Evolutionary conservation across 2,888 invertebrate genomes (phyloP), one percentile per base, ranked within the genome.

Genomic region (Aplocera efformata): DNA sequence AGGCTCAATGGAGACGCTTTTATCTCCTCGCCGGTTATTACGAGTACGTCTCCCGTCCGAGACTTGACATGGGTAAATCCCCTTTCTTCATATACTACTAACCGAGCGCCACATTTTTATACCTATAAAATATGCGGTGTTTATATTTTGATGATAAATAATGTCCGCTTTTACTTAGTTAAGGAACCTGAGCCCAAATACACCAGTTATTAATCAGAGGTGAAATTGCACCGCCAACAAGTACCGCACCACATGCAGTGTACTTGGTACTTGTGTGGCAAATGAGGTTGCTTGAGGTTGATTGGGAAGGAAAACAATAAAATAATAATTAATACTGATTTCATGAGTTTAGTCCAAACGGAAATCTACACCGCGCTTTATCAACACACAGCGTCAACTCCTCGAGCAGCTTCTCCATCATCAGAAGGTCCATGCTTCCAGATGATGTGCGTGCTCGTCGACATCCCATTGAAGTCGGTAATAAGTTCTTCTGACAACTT

Each of bases 41-140:
- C 74, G 59, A 81, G 81, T 78, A 79, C 74, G 59, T 49, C 51
- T 54, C 58, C 73, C 75, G 79, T 79, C 82, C 64, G 58, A 59
- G 45, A 42, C 64, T 67, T 84, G 84, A 84, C 81, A 72, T 78
- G 84, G 84, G 84, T 84, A 81, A 84, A 84, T 80, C 84, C 80
- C 73, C 76, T 81, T 79, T 79, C 78, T 77, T 79, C 79, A 79
- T 81, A 79, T 75, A 71, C 67, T 64, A 50, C 60, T 61, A 64
- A 58, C 22, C 7, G n/a, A 33, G 31, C 30, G 10, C 9, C 13
- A 17, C 13, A 17, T 17, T 17, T 17, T 17, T 17, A 17, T 17
- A 17, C 13, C 13, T 17, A 17, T 5, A 17, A 17, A 17, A 17
- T 17, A 17, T 17, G 5, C 13, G 13, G 5, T 17, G 13, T 17